A percentile compares a stretch with the other conserved stretches of the same genome.
Evolutionary conservation across 2,797 vertebrate genomes (phyloP).

Genomic region (Pagetopsis macropterus): DNA sequence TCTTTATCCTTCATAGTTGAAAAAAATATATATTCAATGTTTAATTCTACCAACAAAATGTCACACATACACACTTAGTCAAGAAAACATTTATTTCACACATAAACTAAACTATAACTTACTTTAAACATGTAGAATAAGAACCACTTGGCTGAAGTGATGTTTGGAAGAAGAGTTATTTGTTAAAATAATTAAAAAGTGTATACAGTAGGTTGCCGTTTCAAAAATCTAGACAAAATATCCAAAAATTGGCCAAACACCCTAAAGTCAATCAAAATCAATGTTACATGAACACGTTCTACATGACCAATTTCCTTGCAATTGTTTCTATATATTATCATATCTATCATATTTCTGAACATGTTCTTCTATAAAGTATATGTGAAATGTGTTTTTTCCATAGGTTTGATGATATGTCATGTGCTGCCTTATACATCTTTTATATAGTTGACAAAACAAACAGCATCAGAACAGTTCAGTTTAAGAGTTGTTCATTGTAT

Average conservation of each 20-base stretch:
- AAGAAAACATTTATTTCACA: slow-evolving; percentile 52
- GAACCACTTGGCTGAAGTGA: slow-evolving; percentile 15
- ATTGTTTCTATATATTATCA: slow-evolving; percentile 24
- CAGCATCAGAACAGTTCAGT: slow-evolving; percentile 39
- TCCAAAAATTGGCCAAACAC: neutral
- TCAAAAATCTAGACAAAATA: slow-evolving; percentile 3
- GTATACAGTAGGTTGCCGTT: slow-evolving; percentile 10
- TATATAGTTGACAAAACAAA: slow-evolving; percentile 59
- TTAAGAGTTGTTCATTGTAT: slow-evolving; percentile 40
- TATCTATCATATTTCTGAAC: slow-evolving; percentile 25
- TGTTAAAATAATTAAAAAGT: slow-evolving; percentile 4
- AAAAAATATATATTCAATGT: slow-evolving; percentile 25
- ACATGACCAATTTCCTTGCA: slow-evolving; percentile 18
- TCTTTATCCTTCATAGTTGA: slow-evolving; percentile 4
- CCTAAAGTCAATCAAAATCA: slow-evolving; percentile 16
- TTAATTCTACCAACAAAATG: slow-evolving; percentile 20
- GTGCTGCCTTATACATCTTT: slow-evolving; percentile 80
- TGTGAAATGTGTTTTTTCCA: slow-evolving; percentile 66
- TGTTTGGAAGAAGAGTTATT: neutral
- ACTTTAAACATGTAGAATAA: slow-evolving; percentile 18
- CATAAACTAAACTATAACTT: neutral
- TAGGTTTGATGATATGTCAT: slow-evolving; percentile 69
- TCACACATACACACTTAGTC: neutral
- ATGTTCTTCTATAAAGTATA: slow-evolving; percentile 34
- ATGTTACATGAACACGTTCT: slow-evolving; percentile 19